These are phyloP conservation scores for Sipha maydis DNA, from an alignment of 2,888 invertebrate genomes.

Conservation along the genomic window DNA sequence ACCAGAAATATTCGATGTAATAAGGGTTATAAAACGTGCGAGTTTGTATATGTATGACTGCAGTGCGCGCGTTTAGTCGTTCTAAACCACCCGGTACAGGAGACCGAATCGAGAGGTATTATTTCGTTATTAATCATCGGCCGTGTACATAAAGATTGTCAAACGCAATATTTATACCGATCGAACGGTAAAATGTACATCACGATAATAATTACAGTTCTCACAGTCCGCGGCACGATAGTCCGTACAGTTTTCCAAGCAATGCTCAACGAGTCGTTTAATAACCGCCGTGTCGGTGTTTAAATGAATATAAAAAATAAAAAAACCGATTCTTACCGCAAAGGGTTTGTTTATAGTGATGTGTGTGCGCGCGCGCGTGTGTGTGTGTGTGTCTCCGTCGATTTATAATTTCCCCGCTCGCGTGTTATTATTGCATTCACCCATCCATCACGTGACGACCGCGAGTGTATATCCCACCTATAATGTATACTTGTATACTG, in stretches of 20 bases:
- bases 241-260: background rate
- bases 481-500: background rate
- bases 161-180: too few relatives aligned
- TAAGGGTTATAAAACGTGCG: background rate
- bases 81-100: background rate
- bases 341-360: slow-evolving; percentile 34
- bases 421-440: slow-evolving; percentile 60
- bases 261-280: slow-evolving; percentile 34
- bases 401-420: slow-evolving; percentile 52
- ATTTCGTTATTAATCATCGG: background rate
- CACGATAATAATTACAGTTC: slow-evolving; percentile 12
- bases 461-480: background rate
- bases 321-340: background rate
- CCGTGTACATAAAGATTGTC: too few relatives aligned
- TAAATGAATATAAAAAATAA: slow-evolving; percentile 1
- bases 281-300: slow-evolving; percentile 19
- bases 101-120: background rate
- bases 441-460: slow-evolving; percentile 52
- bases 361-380: slow-evolving; percentile 20
- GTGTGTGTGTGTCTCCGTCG: slow-evolving; percentile 22
- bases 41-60: background rate
- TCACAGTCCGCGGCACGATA: background rate
- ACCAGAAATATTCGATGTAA: background rate
- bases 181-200: background rate
- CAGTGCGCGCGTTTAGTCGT: background rate